Base-by-base conservation (phyloP, 2,888 invertebrate species). In the Morpho helenor region DNA sequence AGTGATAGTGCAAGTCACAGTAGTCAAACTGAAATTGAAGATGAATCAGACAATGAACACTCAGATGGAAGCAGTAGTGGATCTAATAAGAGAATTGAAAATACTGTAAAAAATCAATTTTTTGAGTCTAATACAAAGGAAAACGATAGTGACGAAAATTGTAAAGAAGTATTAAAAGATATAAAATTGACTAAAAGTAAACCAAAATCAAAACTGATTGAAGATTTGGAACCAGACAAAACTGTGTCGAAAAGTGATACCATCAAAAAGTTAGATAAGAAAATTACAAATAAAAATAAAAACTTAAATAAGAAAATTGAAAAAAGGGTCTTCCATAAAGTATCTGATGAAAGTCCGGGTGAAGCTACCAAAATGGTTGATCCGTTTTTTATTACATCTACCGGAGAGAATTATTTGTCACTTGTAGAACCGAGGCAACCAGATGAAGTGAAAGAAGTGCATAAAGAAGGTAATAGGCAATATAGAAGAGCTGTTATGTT, bases 401-500 rank as follows among this genome's bases (percentile, higher is more conserved):
- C 82, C 2, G 91, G 91, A 10, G 87, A 80, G 53, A 88, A 82
- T 63, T 91, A 91, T 57, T 77, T 90, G 77, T 84, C 91, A 22
- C 66, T 91, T 8, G 86, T 82, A 23, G 87, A 90, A 60, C 86
- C 87, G 0, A 80, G 88, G 59, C 77, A 74, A 56, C 87, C 89
- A 0, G 91, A 91, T 73, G 88, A 89, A 70, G 63, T 90, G 0
- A 89, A 87, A 75, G 87, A 84, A 45, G 74, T 78, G 8, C 87
- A 87, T 67, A 81, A 72, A 64, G 74, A 84, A 68, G 88, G 88
- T 0, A 91, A 91, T 52, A 82, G 91, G 50, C 76, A 80, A 64
- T 70, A 83, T 52, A 81, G 91, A 67, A 80, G 91, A 71, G 90
- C 91, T 4, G 82, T 73, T 0, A 84, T 86, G 84, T 91, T 91